phyloP scores from a whole-genome alignment of 2,797 vertebrate species.

The Morus bassanus region DNA sequence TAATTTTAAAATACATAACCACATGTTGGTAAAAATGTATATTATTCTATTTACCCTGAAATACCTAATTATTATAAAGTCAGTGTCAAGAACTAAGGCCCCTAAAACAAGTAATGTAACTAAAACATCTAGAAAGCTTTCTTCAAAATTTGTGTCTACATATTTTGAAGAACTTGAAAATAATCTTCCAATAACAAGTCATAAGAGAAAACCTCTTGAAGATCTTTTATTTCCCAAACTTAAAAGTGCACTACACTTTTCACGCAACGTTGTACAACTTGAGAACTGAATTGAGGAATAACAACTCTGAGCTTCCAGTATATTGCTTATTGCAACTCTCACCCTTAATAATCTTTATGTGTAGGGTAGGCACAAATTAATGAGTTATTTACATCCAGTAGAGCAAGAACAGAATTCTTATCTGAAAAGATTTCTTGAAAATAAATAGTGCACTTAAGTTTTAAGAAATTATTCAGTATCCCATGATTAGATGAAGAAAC shows the following conservation, averaged over 20 bases:
- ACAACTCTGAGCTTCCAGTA: not conserved
- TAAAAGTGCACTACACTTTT: not conserved
- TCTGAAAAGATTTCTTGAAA: slow-evolving; percentile 18
- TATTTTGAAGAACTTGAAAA: slow-evolving; percentile 35
- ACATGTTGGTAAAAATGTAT: not conserved
- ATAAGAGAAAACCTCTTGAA: not conserved
- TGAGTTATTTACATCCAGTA: slow-evolving; percentile 7
- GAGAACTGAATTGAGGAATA: not conserved
- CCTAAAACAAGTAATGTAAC: not conserved
- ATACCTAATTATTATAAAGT: not conserved
- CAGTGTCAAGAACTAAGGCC: slow-evolving; percentile 1
- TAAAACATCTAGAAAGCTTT: not conserved
- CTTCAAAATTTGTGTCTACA: not conserved
- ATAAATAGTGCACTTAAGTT: not conserved
- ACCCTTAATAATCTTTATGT: not conserved
- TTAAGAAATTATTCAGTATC: not conserved
- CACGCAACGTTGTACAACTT: not conserved
- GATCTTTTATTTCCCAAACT: not conserved
- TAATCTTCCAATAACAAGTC: not conserved
- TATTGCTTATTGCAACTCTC: not conserved
- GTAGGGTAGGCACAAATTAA: slow-evolving; percentile 34
- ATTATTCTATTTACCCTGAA: slow-evolving; percentile 1
- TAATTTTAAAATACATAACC: not conserved
- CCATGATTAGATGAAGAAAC: not conserved
- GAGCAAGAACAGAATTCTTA: not conserved